phyloP scores from a whole-genome alignment of 2,888 invertebrate genomes.

The Tipula helvola region DNA sequence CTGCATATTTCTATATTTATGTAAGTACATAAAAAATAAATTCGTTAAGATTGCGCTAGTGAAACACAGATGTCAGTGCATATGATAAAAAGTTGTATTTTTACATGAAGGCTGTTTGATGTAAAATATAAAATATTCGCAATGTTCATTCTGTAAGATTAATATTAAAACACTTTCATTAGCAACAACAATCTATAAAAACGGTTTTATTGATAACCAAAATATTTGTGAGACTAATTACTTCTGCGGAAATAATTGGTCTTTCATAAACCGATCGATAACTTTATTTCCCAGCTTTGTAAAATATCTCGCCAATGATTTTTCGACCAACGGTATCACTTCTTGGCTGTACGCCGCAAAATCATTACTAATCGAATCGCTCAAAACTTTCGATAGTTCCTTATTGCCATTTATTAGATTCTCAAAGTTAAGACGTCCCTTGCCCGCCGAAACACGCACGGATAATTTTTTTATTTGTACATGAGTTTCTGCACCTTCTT shows the following conservation, averaged over 20 bases:
- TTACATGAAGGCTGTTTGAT: neutral
- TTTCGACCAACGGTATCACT: slow-evolving; percentile 41
- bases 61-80: neutral
- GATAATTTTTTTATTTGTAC: slow-evolving; percentile 34
- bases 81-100: neutral
- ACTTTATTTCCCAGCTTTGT: slow-evolving; percentile 39
- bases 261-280: slow-evolving; percentile 35
- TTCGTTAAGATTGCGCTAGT: neutral
- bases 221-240: neutral
- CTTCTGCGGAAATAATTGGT: slow-evolving; percentile 38
- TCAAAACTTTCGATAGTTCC: slow-evolving; percentile 39
- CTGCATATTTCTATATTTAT: no score
- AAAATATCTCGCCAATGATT: slow-evolving; percentile 35
- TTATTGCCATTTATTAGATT: slow-evolving; percentile 44
- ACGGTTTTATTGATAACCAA: neutral
- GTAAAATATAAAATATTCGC: no score
- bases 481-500: slow-evolving; percentile 32
- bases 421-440: slow-evolving; percentile 36
- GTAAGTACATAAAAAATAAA: no score
- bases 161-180: no score
- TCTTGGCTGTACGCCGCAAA: slow-evolving; percentile 40
- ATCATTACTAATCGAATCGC: slow-evolving; percentile 43
- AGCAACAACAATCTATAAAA: neutral
- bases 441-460: slow-evolving; percentile 37
- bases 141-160: no score